Evolutionary conservation across 2,888 invertebrate genomes (phyloP), one percentile per base, ranked within the genome.

Genomic region (Alloplasta piceator): DNA sequence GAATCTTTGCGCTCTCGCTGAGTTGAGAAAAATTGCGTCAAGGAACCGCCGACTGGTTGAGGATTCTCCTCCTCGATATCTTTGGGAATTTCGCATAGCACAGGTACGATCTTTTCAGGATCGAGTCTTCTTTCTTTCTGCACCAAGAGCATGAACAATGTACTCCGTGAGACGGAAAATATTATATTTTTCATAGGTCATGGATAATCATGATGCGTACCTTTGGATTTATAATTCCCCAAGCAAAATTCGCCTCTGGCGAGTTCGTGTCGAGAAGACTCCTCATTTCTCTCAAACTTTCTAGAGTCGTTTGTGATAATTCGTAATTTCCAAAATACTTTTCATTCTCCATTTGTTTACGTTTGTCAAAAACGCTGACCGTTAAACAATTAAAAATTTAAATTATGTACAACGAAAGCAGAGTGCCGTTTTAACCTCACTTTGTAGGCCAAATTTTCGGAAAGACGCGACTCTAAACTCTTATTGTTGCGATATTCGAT

Each of bases 251-350:
- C 3, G 81, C 77, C 26, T 26, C 26, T 3, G 1, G 66, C 38
- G 36, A n/a, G 14, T 26, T 26, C 4, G 63, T 52, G 36, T 85
- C 60, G 39, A 88, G 41, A 36, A 73, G 39, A 50, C 83, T 48
- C 16, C 82, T 83, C 16, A 86, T 72, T 10, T 61, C 16, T 39
- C 76, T 66, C 12, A 89, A 79, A 61, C 63, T 88, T 5, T 82
- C 73, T 10, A 83, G 7, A 5, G 83, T 82, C 16, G 70, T 41
- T 41, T 73, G 67, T 1, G 87, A 85, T n/a, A 89, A 50, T 7
- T 39, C 12, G 52, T 88, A 88, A 46, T 82, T 76, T 26, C 80
- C 82, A 70, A 87, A 85, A 66, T 70, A 75, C 56, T 78, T 58
- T 48, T 61, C 58, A 41, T 6, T 41, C 48, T 80, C 66, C 80